phyloP scores from a whole-genome alignment of 2,797 vertebrate genomes.

The Microtus californicus region DNA sequence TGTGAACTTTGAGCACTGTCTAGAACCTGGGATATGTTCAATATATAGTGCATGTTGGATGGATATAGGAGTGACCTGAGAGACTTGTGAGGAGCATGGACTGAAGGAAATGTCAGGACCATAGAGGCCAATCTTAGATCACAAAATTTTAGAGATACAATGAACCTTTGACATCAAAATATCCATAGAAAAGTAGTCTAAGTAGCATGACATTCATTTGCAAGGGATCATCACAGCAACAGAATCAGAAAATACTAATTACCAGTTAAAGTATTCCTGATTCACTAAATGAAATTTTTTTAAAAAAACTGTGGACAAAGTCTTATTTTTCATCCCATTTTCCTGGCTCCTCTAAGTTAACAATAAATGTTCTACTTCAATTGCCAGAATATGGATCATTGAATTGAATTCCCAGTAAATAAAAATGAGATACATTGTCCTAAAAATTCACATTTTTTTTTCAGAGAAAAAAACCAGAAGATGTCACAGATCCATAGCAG shows the following conservation, averaged over 20 bases:
- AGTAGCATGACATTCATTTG: slow-evolving; percentile 10
- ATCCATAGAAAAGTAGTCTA: not conserved
- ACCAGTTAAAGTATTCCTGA: not conserved
- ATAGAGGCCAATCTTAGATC: not conserved
- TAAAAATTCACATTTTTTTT: slow-evolving; percentile 42
- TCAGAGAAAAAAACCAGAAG: not conserved
- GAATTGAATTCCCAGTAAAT: not conserved
- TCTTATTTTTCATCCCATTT: not conserved
- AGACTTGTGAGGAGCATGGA: slow-evolving; percentile 17
- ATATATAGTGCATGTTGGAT: not conserved
- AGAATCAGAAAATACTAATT: slow-evolving; percentile 20
- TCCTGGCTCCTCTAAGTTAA: not conserved
- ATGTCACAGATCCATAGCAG: not conserved
- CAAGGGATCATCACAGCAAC: slow-evolving; percentile 10
- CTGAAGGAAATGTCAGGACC: slow-evolving; percentile 19
- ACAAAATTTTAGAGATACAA: slow-evolving; percentile 43
- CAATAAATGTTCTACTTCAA: slow-evolving; percentile 1
- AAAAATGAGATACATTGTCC: not conserved
- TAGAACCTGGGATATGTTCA: not conserved
- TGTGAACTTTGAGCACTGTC: not conserved
- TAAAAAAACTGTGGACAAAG: not conserved
- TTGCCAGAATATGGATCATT: slow-evolving; percentile 6
- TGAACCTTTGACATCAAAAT: not conserved
- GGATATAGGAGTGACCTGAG: not conserved
- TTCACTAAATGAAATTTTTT: slow-evolving; percentile 41